Evolutionary conservation across 2,888 invertebrate species (phyloP), one percentile per base, ranked within the genome.

Genomic region (Schizotus pectinicornis): DNA sequence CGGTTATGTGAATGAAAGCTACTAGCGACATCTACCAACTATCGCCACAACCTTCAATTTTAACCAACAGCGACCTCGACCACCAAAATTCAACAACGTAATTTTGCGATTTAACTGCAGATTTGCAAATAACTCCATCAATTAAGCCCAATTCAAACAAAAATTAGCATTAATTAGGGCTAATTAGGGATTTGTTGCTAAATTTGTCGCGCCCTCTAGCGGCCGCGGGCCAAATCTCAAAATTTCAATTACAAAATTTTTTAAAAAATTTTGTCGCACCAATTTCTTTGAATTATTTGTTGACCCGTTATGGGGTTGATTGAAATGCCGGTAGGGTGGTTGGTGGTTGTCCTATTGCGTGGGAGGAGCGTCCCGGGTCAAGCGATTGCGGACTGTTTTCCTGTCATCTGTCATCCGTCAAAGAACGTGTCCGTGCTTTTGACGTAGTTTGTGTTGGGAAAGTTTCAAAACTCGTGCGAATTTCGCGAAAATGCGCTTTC

Each of bases 371-470:
- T 35, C 46, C 35, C 9, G 37, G 41, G 30, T 5, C 48, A 42
- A 56, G 49, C 45, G 7, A 49, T 32, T 37, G 5, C 22, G 22
- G 22, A 22, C 22, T 22, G 22, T 50, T 43, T 56, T 54, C 46
- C 47, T 47, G 46, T 22, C 43, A 50, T 12, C 52, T 52, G 53
- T 56, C 57, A 69, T 63, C 68, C 70, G 71, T 70, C 72, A 72
- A 71, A 69, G 65, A 70, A 71, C 71, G 72, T 72, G 72, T 59
- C 51, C 38, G 22, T 36, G 47, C 39, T 56, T 59, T 59, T 53
- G 54, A 55, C 54, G 49, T 39, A 42, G 35, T n/a, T 32, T 43
- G 41, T 39, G 35, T 43, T 59, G 47, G 38, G 52, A 53, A 58
- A 36, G 50, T 65, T 59, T 55, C 59, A 61, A 64, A 64, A 61